phyloP scores from a whole-genome alignment of 92 coral and sea anemone species.

The Palythoa grandis region DNA sequence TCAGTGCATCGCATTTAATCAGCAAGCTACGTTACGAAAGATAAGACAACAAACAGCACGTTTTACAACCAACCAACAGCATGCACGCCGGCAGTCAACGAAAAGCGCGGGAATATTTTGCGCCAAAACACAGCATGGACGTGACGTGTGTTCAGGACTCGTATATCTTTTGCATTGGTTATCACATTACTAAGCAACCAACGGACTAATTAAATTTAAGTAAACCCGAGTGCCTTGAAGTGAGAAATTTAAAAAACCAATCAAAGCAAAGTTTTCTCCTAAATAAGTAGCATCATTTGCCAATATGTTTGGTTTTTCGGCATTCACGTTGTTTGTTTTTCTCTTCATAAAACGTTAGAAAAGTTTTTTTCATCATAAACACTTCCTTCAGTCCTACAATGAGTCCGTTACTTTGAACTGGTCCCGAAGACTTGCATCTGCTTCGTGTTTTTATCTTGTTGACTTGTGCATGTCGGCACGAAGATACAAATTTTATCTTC shows the following conservation, averaged over 20 bases:
- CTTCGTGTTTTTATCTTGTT: too few species aligned
- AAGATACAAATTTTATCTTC: too few species aligned
- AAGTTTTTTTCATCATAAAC: too few species aligned
- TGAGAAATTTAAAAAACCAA: not conserved
- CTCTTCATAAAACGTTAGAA: too few species aligned
- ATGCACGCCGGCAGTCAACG: not conserved
- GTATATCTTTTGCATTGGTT: not conserved
- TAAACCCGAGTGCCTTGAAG: not conserved
- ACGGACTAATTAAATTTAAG: not conserved
- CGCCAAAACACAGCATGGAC: not conserved
- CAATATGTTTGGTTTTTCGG: too few species aligned
- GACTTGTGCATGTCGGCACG: too few species aligned
- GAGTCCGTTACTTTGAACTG: too few species aligned
- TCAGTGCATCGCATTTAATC: not conserved
- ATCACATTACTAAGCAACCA: not conserved
- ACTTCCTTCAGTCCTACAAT: too few species aligned
- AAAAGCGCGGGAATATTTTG: constrained; percentile 8
- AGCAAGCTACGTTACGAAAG: not conserved
- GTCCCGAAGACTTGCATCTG: too few species aligned
- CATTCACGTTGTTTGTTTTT: too few species aligned
- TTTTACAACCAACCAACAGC: not conserved
- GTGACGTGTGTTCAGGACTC: not conserved
- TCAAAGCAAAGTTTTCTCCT: too few species aligned
- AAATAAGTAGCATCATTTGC: too few species aligned
- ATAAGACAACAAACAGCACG: not conserved